phyloP scores from a whole-genome alignment of 2,797 vertebrate genomes.

The Neosilurus mollespiculum region DNA sequence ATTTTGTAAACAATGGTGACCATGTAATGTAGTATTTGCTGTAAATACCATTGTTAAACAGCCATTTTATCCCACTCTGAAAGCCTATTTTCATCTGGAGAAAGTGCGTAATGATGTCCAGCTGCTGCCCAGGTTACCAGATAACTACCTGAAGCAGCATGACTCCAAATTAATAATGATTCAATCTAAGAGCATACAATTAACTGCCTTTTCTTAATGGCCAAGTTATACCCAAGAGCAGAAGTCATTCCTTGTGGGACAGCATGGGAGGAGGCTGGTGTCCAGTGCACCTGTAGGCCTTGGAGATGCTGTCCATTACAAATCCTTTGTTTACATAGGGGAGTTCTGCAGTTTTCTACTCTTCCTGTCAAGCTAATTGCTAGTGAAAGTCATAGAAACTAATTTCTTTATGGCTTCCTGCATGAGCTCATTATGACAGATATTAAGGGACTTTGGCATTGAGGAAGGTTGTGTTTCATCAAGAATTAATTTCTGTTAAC shows the following conservation, averaged over 20 bases:
- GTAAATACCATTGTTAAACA: not conserved
- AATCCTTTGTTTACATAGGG: not conserved
- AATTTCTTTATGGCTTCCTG: not conserved
- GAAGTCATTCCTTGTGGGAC: not conserved
- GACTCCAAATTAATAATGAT: not conserved
- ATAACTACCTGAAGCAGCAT: not conserved
- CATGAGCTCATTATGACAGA: not conserved
- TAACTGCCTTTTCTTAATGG: constrained; percentile 4
- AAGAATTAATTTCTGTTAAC: not conserved
- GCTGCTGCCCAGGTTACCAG: not conserved
- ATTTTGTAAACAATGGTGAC: not conserved
- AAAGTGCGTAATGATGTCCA: not conserved
- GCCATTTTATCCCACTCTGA: not conserved
- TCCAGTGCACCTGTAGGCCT: not conserved
- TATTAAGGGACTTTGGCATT: not conserved
- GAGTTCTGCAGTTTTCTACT: not conserved
- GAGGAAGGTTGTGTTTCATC: not conserved
- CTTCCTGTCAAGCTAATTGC: not conserved
- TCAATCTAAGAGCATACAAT: not conserved
- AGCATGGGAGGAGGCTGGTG: not conserved
- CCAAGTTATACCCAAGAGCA: not conserved
- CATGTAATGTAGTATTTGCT: not conserved
- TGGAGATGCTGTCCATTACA: not conserved
- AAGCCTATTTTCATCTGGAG: not conserved
- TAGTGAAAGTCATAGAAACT: not conserved